Evolutionary conservation across 2,113 vertebrate genomes (phyloP).

Genomic region (Tachuris rubrigastra): DNA sequence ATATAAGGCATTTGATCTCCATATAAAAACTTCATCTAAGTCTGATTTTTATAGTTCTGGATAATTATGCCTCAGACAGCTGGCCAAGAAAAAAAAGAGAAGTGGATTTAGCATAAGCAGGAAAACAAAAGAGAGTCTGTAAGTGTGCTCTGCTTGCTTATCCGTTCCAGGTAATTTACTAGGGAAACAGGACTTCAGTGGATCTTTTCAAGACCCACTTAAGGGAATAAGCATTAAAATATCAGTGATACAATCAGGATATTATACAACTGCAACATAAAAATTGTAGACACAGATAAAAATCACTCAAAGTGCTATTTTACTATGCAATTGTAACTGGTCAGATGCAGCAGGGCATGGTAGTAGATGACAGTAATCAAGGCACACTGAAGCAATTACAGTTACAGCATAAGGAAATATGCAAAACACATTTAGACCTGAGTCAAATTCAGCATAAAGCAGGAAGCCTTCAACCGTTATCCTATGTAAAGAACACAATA

Average conservation of each 20-base stretch:
- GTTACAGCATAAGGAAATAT: constrained; percentile 46
- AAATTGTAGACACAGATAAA: constrained; percentile 48
- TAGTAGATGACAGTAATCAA: constrained; percentile 55
- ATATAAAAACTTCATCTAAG: constrained; percentile 22
- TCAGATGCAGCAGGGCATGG: constrained; percentile 35
- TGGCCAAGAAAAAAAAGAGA: background rate
- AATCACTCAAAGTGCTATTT: constrained; percentile 46
- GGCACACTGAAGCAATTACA: constrained; percentile 37
- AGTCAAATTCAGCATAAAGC: constrained; percentile 35
- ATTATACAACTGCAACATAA: constrained; percentile 43
- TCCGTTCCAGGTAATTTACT: constrained; percentile 15
- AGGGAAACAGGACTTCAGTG: background rate
- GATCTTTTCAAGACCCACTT: constrained; percentile 41
- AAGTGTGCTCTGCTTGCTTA: background rate
- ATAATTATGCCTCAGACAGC: background rate
- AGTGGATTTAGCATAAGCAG: background rate
- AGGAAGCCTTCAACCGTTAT: background rate
- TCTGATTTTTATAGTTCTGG: background rate
- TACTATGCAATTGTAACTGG: constrained; percentile 7
- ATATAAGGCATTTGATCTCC: constrained; percentile 1
- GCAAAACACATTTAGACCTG: constrained; percentile 50
- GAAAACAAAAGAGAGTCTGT: constrained; percentile 15
- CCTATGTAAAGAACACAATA: background rate
- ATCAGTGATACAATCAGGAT: constrained; percentile 50
- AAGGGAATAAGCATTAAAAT: constrained; percentile 49